phyloP scores from a whole-genome alignment of 2,113 vertebrate genomes.

The Cacatua alba region DNA sequence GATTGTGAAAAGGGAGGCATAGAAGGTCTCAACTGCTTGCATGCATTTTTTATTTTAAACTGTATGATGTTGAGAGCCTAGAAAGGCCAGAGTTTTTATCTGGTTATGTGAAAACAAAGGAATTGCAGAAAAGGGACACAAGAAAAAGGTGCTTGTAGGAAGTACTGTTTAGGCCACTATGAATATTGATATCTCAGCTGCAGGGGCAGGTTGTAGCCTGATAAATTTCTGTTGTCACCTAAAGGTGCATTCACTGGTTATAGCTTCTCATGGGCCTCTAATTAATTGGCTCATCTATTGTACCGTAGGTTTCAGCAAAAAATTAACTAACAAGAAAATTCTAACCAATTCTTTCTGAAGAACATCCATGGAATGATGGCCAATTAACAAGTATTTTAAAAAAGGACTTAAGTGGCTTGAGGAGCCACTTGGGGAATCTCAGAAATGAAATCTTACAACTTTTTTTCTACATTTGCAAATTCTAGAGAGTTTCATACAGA shows the following conservation, averaged over 20 bases:
- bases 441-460: not conserved
- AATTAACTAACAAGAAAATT: not conserved
- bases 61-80: not conserved
- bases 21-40: not conserved
- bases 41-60: not conserved
- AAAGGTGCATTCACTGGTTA: not conserved
- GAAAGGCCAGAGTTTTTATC: not conserved
- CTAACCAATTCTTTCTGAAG: not conserved
- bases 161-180: not conserved
- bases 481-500: not conserved
- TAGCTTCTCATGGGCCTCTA: not conserved
- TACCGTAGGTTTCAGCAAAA: not conserved
- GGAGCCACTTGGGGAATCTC: not conserved
- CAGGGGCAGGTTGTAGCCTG: not conserved
- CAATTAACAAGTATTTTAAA: not conserved
- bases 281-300: not conserved
- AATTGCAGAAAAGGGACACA: not conserved
- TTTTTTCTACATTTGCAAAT: not conserved
- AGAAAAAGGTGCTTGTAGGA: not conserved
- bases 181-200: not conserved
- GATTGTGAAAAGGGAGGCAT: not conserved
- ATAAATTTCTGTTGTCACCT: not conserved
- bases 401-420: not conserved
- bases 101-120: not conserved
- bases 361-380: rapidly evolving